A percentile compares a stretch with the other conserved stretches of the same genome.
phyloP scores from a whole-genome alignment of 1,140 invertebrate species.

The Pteromalus puparum region DNA sequence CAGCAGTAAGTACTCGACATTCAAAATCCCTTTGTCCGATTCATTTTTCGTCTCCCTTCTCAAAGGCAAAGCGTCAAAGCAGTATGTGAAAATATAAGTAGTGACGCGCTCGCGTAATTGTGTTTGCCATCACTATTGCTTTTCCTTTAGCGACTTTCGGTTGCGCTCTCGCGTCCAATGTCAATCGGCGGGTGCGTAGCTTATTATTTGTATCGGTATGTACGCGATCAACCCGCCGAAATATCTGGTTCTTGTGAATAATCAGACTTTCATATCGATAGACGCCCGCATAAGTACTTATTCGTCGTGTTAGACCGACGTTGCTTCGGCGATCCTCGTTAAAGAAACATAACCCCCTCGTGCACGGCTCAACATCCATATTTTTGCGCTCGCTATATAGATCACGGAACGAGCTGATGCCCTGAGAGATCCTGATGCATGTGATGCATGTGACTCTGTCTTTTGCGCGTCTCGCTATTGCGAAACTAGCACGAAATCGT shows the following conservation, averaged over 20 bases:
- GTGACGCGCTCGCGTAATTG: neutral
- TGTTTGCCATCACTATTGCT: neutral
- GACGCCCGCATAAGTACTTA: too few relatives aligned
- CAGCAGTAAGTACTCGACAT: slow-evolving; percentile 33
- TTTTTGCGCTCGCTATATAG: neutral
- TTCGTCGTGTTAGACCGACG: too few relatives aligned
- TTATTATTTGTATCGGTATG: too few relatives aligned
- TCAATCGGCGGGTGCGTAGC: neutral
- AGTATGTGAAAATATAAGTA: neutral
- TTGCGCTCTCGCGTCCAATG: neutral
- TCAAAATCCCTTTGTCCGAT: too few relatives aligned
- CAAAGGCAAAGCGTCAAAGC: neutral
- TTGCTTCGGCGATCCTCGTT: neutral
- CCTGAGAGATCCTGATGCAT: too few relatives aligned
- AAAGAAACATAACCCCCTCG: slow-evolving; percentile 30
- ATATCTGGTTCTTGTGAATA: too few relatives aligned
- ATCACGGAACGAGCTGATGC: too few relatives aligned
- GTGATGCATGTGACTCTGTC: neutral
- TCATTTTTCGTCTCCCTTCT: neutral
- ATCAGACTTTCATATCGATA: too few relatives aligned
- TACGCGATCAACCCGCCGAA: too few relatives aligned
- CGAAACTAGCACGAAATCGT: slow-evolving; percentile 19
- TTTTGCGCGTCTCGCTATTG: neutral
- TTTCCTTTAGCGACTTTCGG: neutral
- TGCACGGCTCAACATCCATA: neutral